phyloP scores from a whole-genome alignment of 1,140 invertebrate genomes.

The Arion vulgaris region DNA sequence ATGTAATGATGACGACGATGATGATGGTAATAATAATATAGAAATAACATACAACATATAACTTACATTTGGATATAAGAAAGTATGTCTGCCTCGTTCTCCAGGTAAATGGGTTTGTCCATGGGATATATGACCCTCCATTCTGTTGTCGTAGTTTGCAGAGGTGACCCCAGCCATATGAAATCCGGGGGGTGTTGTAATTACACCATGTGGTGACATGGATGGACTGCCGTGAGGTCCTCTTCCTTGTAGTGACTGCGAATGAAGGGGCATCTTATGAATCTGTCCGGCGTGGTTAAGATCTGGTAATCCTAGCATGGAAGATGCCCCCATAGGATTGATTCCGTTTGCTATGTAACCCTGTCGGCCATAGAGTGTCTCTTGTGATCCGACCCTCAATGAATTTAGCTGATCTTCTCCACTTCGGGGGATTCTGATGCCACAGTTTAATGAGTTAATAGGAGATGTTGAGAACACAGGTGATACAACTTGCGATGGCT shows the following conservation, averaged over 20 bases:
- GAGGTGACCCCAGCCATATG: not conserved
- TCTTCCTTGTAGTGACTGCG: not conserved
- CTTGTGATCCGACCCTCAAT: not conserved
- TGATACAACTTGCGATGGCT: not conserved
- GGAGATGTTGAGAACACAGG: not conserved
- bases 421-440: not conserved
- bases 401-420: not conserved
- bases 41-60: not conserved
- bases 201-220: not conserved
- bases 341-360: not conserved
- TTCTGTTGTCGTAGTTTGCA: not conserved
- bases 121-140: not conserved
- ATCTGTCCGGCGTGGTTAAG: not conserved
- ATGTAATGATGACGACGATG: no score
- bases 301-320: not conserved
- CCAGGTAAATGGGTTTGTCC: not conserved
- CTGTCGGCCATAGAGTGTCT: not conserved
- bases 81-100: not conserved
- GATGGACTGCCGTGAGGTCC: not conserved
- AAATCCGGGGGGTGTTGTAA: not conserved
- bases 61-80: constrained; percentile 2
- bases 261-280: not conserved
- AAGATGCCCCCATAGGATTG: not conserved
- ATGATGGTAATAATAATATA: no score
- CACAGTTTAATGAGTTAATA: not conserved